These are phyloP conservation scores for Sinotaia quadrata DNA, from an alignment of 2,888 invertebrate genomes.

Conservation along the genomic window DNA sequence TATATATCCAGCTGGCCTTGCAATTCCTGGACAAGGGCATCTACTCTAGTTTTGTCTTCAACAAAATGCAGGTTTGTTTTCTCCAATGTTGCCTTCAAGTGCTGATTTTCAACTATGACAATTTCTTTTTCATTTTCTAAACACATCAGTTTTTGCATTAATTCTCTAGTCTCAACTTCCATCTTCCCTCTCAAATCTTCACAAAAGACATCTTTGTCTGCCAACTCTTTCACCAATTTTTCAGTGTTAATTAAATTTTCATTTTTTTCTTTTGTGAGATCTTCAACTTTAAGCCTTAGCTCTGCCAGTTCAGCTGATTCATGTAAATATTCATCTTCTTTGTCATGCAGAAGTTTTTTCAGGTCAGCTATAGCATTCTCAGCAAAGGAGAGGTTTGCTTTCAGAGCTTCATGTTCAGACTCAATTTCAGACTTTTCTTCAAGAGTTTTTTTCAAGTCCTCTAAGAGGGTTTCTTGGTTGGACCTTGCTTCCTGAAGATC, in stretches of 20 bases:
- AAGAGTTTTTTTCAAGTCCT: constrained; percentile 3
- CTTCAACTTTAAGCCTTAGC: constrained; percentile 16
- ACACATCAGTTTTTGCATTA: constrained; percentile 11
- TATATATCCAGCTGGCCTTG: constrained; percentile 4
- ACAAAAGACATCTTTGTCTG: background rate
- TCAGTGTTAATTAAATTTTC: background rate
- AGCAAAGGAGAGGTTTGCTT: background rate
- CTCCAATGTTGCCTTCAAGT: constrained; percentile 19
- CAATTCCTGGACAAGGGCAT: background rate
- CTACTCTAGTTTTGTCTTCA: background rate
- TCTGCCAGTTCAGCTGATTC: constrained; percentile 15
- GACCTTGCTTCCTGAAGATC: background rate
- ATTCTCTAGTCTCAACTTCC: constrained; percentile 13
- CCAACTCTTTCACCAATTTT: constrained; percentile 1
- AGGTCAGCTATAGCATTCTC: constrained; percentile 24
- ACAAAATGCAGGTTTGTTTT: background rate
- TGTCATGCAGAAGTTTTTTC: constrained; percentile 1
- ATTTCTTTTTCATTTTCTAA: constrained; percentile 36
- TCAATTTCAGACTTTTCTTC: constrained; percentile 15
- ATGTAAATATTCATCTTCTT: constrained; percentile 5
- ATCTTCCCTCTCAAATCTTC: background rate
- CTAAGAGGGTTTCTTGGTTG: constrained; percentile 11
- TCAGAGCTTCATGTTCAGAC: constrained; percentile 22
- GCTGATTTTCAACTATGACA: constrained; percentile 16
- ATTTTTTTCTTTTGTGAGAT: constrained; percentile 28